Base-by-base conservation (phyloP, 1,140 invertebrate species). In the Atopsyche davidsoni region DNA sequence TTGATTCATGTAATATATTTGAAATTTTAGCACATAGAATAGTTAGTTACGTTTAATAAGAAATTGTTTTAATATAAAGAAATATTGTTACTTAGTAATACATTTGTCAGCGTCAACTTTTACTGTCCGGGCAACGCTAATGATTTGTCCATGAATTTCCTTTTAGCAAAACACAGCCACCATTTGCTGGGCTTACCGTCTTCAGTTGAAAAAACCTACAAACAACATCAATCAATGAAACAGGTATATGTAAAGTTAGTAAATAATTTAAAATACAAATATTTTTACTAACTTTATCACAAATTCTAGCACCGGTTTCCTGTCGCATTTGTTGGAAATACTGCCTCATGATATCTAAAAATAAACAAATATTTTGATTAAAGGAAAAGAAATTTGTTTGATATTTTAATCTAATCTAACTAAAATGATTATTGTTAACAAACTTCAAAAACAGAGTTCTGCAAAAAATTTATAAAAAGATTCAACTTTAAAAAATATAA, bases 111-210 rank as follows among this genome's bases (percentile, higher is more conserved):
- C n/a, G n/a, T n/a, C n/a, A n/a, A n/a, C n/a, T n/a, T n/a, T 79
- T 71, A 82, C 60, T 87, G 85, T 16, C 86, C 86, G 10, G 85
- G 86, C 0, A 79, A 87, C 38, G 89, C 88, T 4, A 99, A 73
- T 34, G 92, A 96, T 66, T 98, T 99, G 64, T 99, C 96, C 96
- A 99, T 98, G 65, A 99, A 99, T 77, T 96, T 96, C 79, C 95
- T 96, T 66, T 96, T 96, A 11, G 93, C 86, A 76, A 99, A 99
- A 65, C 96, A 99, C 21, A 98, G 75, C 97, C 97, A 99, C 96
- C 96, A 99, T 75, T 98, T 98, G 63, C 90, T 95, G 10, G 96
- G 93, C 64, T 94, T 95, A 1, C 92, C 92, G 71, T 92, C 89
- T 53, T 91, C 85, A 16, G 83, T 80, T 34, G 81, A 82, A 69